Percentiles rank a stretch among this genome's conserved stretches.
These are phyloP conservation scores for Rhinichthys klamathensis DNA, from an alignment of 2,113 vertebrate species.

Conservation along the genomic window DNA sequence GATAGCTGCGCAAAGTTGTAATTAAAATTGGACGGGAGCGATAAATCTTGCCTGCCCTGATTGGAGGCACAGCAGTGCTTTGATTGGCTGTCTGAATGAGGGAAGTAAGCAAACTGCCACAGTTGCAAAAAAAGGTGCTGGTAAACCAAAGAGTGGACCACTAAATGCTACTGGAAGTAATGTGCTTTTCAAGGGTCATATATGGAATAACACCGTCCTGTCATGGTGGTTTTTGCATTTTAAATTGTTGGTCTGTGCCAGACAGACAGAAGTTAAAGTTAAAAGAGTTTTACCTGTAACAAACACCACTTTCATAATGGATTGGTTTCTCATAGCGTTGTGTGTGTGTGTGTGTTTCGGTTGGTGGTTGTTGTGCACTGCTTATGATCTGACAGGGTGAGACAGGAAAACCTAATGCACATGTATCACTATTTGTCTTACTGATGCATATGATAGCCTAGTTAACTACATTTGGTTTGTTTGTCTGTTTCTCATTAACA, in stretches of 20 bases:
- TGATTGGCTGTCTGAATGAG: conserved; percentile 40
- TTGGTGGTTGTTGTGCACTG: not conserved
- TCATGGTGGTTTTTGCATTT: not conserved
- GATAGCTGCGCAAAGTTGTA: conserved; percentile 45
- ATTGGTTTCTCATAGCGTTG: not conserved
- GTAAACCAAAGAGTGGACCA: not conserved
- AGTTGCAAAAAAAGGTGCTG: conserved; percentile 2
- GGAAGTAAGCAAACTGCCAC: conserved; percentile 15
- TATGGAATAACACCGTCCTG: not conserved
- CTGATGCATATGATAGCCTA: not conserved
- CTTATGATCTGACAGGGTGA: not conserved
- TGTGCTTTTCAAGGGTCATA: not conserved
- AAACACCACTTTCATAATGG: not conserved
- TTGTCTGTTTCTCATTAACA: not conserved
- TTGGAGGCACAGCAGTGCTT: conserved; percentile 3
- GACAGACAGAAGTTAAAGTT: not conserved
- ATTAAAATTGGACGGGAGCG: conserved; percentile 49
- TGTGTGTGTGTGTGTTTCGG: not conserved
- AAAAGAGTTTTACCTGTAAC: not conserved
- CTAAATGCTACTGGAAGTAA: not conserved
- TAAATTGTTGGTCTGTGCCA: not conserved
- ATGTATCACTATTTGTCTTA: not conserved
- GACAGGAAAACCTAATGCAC: not conserved
- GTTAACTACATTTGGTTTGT: not conserved
- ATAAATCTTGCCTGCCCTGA: conserved; percentile 45